phyloP scores from a whole-genome alignment of 2,888 invertebrate species.

The Hetaerina titia region DNA sequence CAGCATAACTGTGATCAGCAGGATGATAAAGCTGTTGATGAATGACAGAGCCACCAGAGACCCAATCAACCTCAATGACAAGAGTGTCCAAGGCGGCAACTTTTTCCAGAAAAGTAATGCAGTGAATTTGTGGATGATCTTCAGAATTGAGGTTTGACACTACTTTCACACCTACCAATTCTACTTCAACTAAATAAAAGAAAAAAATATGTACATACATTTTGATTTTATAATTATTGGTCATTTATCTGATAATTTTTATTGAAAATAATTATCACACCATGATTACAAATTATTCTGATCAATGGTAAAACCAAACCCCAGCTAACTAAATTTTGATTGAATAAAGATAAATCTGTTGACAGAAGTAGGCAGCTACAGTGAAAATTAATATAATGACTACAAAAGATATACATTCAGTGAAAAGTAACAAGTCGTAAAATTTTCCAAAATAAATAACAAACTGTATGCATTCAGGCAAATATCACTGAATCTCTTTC shows the following conservation, averaged over 20 bases:
- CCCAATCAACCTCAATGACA: conserved; percentile 73
- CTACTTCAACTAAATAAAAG: conserved; percentile 72
- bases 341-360: background rate
- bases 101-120: conserved; percentile 73
- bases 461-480: too few relatives aligned
- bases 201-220: background rate
- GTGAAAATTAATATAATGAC: too few relatives aligned
- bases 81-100: conserved; percentile 73
- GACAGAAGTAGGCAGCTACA: background rate
- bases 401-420: too few relatives aligned
- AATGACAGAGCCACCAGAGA: conserved; percentile 72
- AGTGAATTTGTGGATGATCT: conserved; percentile 72
- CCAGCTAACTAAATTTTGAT: too few relatives aligned
- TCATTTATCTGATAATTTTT: background rate
- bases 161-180: conserved; percentile 72
- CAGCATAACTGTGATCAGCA: conserved; percentile 72
- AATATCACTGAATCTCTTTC: too few relatives aligned
- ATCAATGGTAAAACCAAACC: too few relatives aligned
- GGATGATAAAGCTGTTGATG: conserved; percentile 73
- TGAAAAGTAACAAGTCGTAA: too few relatives aligned
- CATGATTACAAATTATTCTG: background rate
- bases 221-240: background rate
- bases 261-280: background rate
- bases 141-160: conserved; percentile 72
- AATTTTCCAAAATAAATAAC: too few relatives aligned